Base-by-base conservation (phyloP, 2,888 invertebrate genomes). In the Aquatica leii region DNA sequence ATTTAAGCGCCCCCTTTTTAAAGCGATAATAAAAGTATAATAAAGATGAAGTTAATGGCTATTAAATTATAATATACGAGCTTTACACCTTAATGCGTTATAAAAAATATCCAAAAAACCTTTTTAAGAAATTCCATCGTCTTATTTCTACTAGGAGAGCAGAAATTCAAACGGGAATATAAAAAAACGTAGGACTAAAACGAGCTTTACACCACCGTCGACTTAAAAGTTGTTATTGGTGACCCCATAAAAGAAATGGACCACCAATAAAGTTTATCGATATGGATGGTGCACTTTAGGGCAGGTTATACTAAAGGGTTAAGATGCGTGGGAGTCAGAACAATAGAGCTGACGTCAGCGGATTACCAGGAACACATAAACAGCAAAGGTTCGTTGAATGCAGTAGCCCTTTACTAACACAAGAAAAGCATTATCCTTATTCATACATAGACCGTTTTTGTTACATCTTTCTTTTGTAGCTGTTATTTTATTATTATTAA, bases 271-370 rank as follows among this genome's bases (percentile, higher is more conserved):
- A 35, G 43, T 12, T 56, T 55, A 59, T 64, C 55, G 55, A 60
- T 53, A 56, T 53, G 41, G 60, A 60, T 56, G 57, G 59, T 65
- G 65, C 65, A 65, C 60, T 55, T 65, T 65, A 52, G 64, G 60
- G 59, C 60, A 65, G 60, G 65, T 65, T 65, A 60, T 60, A 60
- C 52, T 40, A 60, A 65, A 60, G 65, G 65, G 59, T 65, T 60
- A 60, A 65, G 59, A 60, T 83, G 84, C 84, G 84, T 84, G 84
- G 84, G 84, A 83, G 84, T 85, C 82, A 83, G 83, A 84, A 85
- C 85, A 85, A 85, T 85, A 83, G 83, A 80, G 81, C 66, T 70
- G 69, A 72, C 71, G 70, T 69, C 69, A 71, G 68, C 65, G 53
- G 43, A 62, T 62, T 63, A 68, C 48, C 66, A 71, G 72, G 71